Conservation (phyloP, 2,888 invertebrate genomes). For the Calameuta filiformis region DNA sequence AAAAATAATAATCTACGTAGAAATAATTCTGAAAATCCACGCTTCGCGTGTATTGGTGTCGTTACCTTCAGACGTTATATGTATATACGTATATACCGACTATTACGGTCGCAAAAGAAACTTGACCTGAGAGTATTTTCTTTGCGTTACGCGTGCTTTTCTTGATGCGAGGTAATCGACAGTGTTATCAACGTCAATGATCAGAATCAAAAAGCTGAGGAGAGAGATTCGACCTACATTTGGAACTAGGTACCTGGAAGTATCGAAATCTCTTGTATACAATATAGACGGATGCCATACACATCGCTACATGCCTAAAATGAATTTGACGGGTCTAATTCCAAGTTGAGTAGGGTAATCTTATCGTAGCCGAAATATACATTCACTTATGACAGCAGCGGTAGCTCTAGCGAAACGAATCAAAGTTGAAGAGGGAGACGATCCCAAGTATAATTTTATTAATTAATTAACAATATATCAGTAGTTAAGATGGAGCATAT, state of each 20-base stretch:
- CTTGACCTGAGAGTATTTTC: not conserved
- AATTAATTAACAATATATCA: not conserved
- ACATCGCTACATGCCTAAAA: not conserved
- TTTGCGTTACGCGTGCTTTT: not conserved
- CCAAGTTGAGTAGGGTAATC: not conserved
- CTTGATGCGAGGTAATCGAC: not conserved
- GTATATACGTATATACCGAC: not conserved
- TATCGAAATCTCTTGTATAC: not conserved
- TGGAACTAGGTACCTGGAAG: not conserved
- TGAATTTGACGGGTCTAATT: not conserved
- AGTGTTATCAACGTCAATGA: not conserved
- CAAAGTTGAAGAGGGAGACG: not conserved
- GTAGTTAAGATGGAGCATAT: not conserved
- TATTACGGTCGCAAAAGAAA: not conserved
- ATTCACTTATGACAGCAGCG: not conserved
- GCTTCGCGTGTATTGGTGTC: not conserved
- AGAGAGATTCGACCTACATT: not conserved
- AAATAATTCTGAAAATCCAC: not conserved
- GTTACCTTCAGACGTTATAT: not conserved
- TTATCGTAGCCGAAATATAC: not conserved
- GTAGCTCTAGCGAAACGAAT: not conserved
- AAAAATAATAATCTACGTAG: not conserved
- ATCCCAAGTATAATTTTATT: not conserved
- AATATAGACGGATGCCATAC: not conserved
- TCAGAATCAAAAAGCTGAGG: not conserved